phyloP scores from a whole-genome alignment of 2,113 vertebrate genomes.

The Thomomys bottae region DNA sequence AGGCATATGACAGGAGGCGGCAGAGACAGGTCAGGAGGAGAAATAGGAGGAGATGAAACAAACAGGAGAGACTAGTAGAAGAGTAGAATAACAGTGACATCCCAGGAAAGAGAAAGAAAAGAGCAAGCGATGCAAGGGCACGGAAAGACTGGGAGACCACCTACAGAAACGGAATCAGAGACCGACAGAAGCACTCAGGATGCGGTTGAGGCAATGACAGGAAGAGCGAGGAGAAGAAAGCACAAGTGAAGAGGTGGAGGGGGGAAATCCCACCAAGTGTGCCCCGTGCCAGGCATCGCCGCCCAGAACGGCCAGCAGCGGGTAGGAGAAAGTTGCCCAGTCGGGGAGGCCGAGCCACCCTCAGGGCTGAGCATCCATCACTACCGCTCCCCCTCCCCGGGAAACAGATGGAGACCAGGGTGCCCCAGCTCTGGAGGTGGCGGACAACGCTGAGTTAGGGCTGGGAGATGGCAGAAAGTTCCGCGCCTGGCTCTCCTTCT shows the following conservation, averaged over 20 bases:
- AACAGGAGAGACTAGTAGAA: background rate
- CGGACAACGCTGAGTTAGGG: background rate
- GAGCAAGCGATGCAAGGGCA: background rate
- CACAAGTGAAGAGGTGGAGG: too few relatives aligned
- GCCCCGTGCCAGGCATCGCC: background rate
- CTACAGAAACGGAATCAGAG: constrained; percentile 22
- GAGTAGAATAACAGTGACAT: background rate
- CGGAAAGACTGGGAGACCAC: background rate
- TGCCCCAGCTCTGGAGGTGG: background rate
- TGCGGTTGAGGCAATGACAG: background rate
- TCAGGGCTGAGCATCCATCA: background rate
- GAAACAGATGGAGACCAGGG: background rate
- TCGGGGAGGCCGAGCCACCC: background rate
- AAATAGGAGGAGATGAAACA: background rate
- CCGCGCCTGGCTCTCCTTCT: constrained; percentile 1
- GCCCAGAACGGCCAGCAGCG: background rate
- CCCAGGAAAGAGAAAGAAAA: background rate
- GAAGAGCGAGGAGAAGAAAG: background rate
- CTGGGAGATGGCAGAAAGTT: constrained; percentile 66
- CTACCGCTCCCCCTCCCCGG: too few relatives aligned
- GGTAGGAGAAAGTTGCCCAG: constrained; percentile 62
- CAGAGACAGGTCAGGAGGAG: background rate
- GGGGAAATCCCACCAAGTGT: too few relatives aligned
- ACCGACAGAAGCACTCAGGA: background rate
- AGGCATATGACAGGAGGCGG: background rate